Conservation (phyloP, 2,797 vertebrate genomes). For the Champsocephalus gunnari region DNA sequence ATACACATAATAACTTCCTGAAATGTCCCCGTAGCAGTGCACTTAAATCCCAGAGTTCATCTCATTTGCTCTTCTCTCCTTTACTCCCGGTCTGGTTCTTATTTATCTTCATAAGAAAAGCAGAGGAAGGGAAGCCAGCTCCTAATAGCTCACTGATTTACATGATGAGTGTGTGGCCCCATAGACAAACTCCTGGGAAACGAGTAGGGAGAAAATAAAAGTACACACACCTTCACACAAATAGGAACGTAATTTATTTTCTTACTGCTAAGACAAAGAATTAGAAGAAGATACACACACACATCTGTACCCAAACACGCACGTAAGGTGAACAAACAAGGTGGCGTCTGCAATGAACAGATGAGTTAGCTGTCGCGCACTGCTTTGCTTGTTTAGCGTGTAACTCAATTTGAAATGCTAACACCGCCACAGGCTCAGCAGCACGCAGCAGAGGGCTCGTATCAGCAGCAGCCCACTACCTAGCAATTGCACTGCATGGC, state of each 20-base stretch:
- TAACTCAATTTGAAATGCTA: constrained; percentile 86
- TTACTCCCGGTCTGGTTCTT: constrained; percentile 65
- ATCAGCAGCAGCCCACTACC: constrained; percentile 68
- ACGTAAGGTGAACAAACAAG: constrained; percentile 61
- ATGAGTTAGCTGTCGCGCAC: constrained; percentile 59
- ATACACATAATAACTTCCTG: constrained; percentile 33
- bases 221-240: constrained; percentile 21
- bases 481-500: constrained; percentile 60
- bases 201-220: constrained; percentile 27
- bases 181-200: constrained; percentile 52
- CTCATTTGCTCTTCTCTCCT: constrained; percentile 66
- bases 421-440: constrained; percentile 73
- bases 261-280: constrained; percentile 56
- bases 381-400: constrained; percentile 80
- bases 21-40: constrained; percentile 43
- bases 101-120: constrained; percentile 75
- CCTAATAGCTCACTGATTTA: constrained; percentile 75
- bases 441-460: constrained; percentile 55
- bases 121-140: constrained; percentile 62
- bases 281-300: constrained; percentile 18
- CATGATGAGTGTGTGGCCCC: constrained; percentile 72
- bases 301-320: constrained; percentile 29
- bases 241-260: constrained; percentile 51
- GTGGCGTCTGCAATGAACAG: constrained; percentile 60
- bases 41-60: constrained; percentile 71